phyloP scores from a whole-genome alignment of 2,113 vertebrate species.

The Probosciger aterrimus region DNA sequence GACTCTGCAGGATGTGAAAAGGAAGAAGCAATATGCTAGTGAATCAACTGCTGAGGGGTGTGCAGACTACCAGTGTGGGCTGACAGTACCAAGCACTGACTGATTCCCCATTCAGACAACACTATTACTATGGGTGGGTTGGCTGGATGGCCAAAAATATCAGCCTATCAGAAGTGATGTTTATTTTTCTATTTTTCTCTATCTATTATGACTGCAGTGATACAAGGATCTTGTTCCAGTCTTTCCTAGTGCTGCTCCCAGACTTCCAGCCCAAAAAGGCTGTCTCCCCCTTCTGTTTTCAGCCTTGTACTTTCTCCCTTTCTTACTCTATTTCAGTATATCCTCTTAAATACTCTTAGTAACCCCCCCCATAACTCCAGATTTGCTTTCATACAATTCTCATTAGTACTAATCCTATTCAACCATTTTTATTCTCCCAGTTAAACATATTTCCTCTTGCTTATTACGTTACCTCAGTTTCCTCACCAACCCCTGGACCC shows the following conservation, averaged over 20 bases:
- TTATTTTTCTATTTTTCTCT: not conserved
- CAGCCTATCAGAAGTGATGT: not conserved
- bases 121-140: not conserved
- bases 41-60: not conserved
- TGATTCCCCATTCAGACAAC: not conserved
- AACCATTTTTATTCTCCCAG: not conserved
- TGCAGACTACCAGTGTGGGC: not conserved
- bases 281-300: not conserved
- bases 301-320: not conserved
- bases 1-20: not conserved
- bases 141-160: not conserved
- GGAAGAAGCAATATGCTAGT: not conserved
- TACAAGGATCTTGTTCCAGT: not conserved
- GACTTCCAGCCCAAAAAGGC: rapidly evolving
- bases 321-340: not conserved
- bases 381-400: not conserved
- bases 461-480: not conserved
- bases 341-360: not conserved
- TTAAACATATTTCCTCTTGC: not conserved
- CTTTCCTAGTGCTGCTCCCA: not conserved
- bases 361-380: not conserved
- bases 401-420: not conserved
- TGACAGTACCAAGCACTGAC: not conserved
- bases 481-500: rapidly evolving
- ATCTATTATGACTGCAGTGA: not conserved